Evolutionary conservation across 1,140 invertebrate species (phyloP).

Genomic region (Meloidogyne chitwoodi): DNA sequence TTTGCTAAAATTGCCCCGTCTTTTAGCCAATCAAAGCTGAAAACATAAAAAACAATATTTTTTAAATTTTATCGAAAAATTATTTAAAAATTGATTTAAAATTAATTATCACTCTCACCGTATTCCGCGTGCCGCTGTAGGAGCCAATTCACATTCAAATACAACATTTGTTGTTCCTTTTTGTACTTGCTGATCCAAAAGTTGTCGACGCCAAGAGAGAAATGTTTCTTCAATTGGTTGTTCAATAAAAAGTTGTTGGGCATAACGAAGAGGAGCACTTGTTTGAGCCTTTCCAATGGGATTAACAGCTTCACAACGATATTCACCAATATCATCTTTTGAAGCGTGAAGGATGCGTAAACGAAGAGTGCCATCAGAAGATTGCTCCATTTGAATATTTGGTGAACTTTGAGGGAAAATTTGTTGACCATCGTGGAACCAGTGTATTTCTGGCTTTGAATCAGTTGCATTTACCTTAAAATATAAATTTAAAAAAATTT

Average conservation of each 20-base stretch:
- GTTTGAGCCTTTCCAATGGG: conserved; percentile 32
- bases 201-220: conserved; percentile 24
- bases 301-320: conserved; percentile 44
- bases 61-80: too few relatives aligned
- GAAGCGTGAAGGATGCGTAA: conserved; percentile 36
- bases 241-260: conserved; percentile 25
- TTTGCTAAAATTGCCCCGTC: conserved; percentile 26
- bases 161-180: conserved; percentile 25
- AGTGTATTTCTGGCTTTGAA: conserved; percentile 52
- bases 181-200: conserved; percentile 24
- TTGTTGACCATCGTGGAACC: conserved; percentile 50
- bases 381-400: conserved; percentile 41
- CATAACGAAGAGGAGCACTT: conserved; percentile 41
- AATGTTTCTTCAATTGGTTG: conserved; percentile 21
- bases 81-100: background rate
- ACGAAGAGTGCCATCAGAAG: conserved; percentile 45
- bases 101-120: background rate
- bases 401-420: conserved; percentile 29
- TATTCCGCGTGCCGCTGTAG: background rate
- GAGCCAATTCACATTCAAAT: conserved; percentile 44
- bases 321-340: conserved; percentile 38
- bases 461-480: conserved; percentile 24
- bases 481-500: background rate
- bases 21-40: conserved; percentile 28
- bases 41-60: background rate